Percentiles rank a stretch among this genome's conserved stretches.
Evolutionary conservation across 2,888 invertebrate species (phyloP).

Genomic region (Andrena haemorrhoa): DNA sequence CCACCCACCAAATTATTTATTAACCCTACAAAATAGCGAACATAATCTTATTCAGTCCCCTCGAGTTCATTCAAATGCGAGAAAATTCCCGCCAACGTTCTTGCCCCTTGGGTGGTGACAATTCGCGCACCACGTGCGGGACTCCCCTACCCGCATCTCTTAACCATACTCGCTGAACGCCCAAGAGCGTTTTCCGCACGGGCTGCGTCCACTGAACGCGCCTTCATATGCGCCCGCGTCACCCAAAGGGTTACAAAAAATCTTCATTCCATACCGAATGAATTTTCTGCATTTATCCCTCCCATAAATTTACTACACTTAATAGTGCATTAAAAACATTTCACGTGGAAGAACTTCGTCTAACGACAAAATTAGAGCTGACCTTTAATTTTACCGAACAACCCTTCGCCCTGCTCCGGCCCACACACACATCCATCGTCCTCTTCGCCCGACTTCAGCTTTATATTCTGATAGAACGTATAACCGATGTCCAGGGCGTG

Average conservation of each 20-base stretch:
- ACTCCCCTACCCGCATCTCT: too few relatives aligned
- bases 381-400: conserved; percentile 63
- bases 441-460: conserved; percentile 14
- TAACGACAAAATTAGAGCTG: background rate
- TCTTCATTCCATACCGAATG: too few relatives aligned
- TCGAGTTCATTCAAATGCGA: background rate
- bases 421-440: background rate
- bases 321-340: too few relatives aligned
- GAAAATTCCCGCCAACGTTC: background rate
- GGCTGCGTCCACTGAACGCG: too few relatives aligned
- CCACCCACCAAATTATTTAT: conserved; percentile 1
- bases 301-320: background rate
- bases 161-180: too few relatives aligned
- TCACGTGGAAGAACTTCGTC: background rate
- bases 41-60: background rate
- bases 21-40: conserved; percentile 1
- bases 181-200: too few relatives aligned
- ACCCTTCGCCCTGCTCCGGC: background rate
- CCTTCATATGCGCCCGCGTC: too few relatives aligned
- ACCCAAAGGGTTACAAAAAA: too few relatives aligned
- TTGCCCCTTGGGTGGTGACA: too few relatives aligned
- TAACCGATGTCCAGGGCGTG: conserved; percentile 72
- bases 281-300: background rate
- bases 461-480: conserved; percentile 56
- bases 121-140: too few relatives aligned